phyloP scores from a whole-genome alignment of 2,888 invertebrate species.

The Drosophila hamatofila region DNA sequence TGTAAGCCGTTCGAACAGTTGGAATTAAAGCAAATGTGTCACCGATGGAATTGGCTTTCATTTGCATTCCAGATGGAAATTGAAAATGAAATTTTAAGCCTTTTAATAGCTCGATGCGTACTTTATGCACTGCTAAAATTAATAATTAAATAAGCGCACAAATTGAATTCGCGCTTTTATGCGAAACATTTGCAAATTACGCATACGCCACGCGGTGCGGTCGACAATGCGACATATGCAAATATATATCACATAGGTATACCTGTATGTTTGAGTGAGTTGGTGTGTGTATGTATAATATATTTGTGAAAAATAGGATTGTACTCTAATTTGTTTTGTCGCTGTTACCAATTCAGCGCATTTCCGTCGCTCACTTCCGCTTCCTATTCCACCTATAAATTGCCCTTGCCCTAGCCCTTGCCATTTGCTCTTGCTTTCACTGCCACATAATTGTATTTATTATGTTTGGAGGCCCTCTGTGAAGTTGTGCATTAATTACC shows the following conservation, averaged over 20 bases:
- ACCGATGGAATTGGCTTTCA: constrained; percentile 43
- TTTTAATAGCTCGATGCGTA: constrained; percentile 42
- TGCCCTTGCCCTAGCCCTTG: background rate
- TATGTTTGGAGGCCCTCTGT: constrained; percentile 16
- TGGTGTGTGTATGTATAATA: background rate
- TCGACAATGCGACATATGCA: constrained; percentile 22
- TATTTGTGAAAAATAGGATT: constrained; percentile 4
- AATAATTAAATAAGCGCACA: constrained; percentile 66
- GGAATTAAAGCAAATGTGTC: constrained; percentile 54
- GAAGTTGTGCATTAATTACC: constrained; percentile 62
- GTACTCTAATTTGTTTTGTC: constrained; percentile 30
- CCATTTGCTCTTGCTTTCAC: background rate
- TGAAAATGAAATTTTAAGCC: constrained; percentile 63
- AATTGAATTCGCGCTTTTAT: constrained; percentile 61
- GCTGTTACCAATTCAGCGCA: constrained; percentile 37
- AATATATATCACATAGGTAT: background rate
- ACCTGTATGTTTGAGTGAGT: too few species aligned
- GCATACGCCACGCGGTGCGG: constrained; percentile 62
- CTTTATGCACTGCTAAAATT: constrained; percentile 40
- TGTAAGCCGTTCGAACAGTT: constrained; percentile 28
- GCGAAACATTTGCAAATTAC: constrained; percentile 50
- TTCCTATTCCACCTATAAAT: background rate
- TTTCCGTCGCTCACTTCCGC: constrained; percentile 10
- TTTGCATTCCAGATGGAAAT: constrained; percentile 41
- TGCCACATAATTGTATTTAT: constrained; percentile 4